Evolutionary conservation across 2,113 vertebrate species (phyloP).

Genomic region (Nothoprocta pentlandii): DNA sequence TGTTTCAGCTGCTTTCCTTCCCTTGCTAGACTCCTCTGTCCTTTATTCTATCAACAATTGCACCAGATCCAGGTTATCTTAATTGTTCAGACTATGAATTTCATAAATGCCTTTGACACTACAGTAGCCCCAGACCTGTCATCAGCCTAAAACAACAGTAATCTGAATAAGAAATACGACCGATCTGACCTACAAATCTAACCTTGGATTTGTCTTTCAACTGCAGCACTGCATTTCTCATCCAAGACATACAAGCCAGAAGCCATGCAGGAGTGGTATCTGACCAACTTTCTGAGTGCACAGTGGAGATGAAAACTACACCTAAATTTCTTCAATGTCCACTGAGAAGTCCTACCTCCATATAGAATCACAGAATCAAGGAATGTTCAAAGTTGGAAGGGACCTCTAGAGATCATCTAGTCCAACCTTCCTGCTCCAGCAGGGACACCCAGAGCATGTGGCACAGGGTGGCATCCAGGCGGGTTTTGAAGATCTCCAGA

Average conservation of each 20-base stretch:
- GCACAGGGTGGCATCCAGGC: too few relatives aligned
- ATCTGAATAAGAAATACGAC: neutral
- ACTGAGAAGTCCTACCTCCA: too few relatives aligned
- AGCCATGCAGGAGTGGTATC: neutral
- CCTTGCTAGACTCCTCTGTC: neutral
- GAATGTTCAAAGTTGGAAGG: too few relatives aligned
- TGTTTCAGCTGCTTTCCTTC: neutral
- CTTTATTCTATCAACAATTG: neutral
- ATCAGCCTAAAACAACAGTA: neutral
- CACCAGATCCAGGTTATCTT: neutral
- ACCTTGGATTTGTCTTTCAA: neutral
- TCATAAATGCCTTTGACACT: neutral
- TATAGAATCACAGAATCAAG: too few relatives aligned
- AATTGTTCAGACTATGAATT: neutral
- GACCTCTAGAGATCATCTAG: too few relatives aligned
- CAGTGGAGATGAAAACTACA: neutral
- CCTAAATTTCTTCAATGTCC: neutral
- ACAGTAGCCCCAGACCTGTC: neutral
- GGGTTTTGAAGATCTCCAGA: too few relatives aligned
- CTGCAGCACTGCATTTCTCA: neutral
- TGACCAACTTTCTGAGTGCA: neutral
- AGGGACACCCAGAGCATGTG: too few relatives aligned
- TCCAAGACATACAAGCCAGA: neutral
- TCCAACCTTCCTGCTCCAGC: too few relatives aligned
- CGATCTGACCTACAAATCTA: neutral